Conservation (phyloP, 2,888 invertebrate species). For the Caenorhabditis panamensis region DNA sequence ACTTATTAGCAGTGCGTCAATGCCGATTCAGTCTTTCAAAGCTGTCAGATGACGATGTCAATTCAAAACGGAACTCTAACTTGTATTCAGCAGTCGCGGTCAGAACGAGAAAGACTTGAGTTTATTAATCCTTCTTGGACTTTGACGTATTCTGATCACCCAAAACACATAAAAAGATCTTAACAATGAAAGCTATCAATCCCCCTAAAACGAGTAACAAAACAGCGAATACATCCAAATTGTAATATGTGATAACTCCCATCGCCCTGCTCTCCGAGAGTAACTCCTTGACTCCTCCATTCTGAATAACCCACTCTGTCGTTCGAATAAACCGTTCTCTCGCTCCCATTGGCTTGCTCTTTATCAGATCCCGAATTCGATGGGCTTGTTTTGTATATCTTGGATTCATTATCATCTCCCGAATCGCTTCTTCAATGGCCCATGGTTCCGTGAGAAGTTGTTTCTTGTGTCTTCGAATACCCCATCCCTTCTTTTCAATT, state of each 20-base stretch:
- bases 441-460: constrained; percentile 37
- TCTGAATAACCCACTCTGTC: constrained; percentile 63
- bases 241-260: constrained; percentile 44
- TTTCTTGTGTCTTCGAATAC: constrained; percentile 40
- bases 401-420: constrained; percentile 46
- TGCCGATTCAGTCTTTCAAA: constrained; percentile 48
- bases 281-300: constrained; percentile 53
- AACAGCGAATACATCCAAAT: constrained; percentile 60
- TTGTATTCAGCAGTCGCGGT: constrained; percentile 32
- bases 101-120: constrained; percentile 19
- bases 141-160: constrained; percentile 20
- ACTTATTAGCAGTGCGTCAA: constrained; percentile 41
- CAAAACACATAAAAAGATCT: constrained; percentile 12
- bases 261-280: constrained; percentile 38
- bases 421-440: constrained; percentile 38
- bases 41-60: constrained; percentile 37
- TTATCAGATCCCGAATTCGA: constrained; percentile 59
- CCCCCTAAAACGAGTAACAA: constrained; percentile 39
- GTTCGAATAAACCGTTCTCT: constrained; percentile 63
- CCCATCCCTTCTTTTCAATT: constrained; percentile 59
- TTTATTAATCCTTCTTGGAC: constrained; percentile 18
- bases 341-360: constrained; percentile 64
- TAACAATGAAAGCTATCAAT: constrained; percentile 15
- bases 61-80: constrained; percentile 13
- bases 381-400: constrained; percentile 65